Evolutionary conservation across 2,113 vertebrate genomes (phyloP), one percentile per base, ranked within the genome.

Genomic region (Holacanthus passer): DNA sequence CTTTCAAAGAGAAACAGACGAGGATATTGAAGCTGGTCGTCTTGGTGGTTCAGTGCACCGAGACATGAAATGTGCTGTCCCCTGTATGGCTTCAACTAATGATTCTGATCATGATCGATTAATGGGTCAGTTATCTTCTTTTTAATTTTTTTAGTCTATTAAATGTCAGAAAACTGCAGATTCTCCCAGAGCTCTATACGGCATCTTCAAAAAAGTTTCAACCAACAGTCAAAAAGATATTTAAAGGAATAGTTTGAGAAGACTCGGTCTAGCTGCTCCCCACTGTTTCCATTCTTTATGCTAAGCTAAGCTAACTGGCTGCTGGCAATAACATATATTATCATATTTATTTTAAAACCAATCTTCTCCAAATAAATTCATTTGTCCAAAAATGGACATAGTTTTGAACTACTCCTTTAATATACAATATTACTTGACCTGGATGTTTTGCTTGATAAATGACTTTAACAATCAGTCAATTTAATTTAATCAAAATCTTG

Each of bases 1-100:
- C 60, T 65, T 43, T 55, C 13, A 45, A 43, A 79, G 12, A 58
- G 17, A 83, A 43, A 69, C n/a, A 39, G 41, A 66, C 48, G 8
- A 41, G 50, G 32, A 50, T 31, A n/a, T 2, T 58, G 48, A 24
- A 10, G 41, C 35, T 32, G 48, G 20, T 4, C 10, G 32, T 35
- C 31, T 37, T 32, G 1, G 20, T 35, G 12, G 43, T 81, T 73
- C 16, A 58, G 37, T 31, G 59, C 31, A 17, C 13, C 41, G 32
- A 24, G 13, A 31, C 24, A 19, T n/a, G 1, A 39, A 41, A 31
- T 11, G n/a, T 31, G 10, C 3, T 4, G 9, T 32, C 27, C 3
- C 32, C 27, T 12, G 7, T 2, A 20, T 4, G 22, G 4, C 37
- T 43, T 13, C 62, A 66, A n/a, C 31, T 37, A 55, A 43, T 11